phyloP scores from a whole-genome alignment of 2,888 invertebrate genomes.

The Brenthis daphne region DNA sequence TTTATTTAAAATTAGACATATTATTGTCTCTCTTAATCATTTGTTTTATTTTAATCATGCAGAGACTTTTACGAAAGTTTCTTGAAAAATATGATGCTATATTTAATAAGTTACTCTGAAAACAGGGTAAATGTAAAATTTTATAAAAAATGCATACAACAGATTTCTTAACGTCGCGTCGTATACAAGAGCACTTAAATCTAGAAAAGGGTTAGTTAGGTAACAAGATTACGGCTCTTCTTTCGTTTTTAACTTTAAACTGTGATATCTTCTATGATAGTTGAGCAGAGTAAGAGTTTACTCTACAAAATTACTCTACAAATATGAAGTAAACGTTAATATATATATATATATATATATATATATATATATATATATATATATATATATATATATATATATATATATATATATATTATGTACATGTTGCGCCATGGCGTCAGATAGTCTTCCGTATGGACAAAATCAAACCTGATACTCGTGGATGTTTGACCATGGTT shows the following conservation, averaged over 20 bases:
- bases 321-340: neutral
- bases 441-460: constrained; percentile 18
- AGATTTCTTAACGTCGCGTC: constrained; percentile 1
- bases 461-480: constrained; percentile 64
- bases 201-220: constrained; percentile 27
- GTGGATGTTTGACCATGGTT: constrained; percentile 50
- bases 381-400: too few species aligned
- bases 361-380: too few species aligned
- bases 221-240: constrained; percentile 27
- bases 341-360: too few species aligned
- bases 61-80: neutral
- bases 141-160: constrained; percentile 5
- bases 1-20: too few species aligned
- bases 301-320: too few species aligned
- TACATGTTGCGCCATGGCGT: constrained; percentile 19
- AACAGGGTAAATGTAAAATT: neutral
- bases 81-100: neutral
- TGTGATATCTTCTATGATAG: neutral
- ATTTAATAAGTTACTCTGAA: neutral
- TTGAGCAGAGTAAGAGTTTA: neutral
- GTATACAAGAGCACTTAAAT: constrained; percentile 23
- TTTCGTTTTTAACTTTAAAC: constrained; percentile 6
- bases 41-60: too few species aligned
- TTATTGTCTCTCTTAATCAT: too few species aligned
- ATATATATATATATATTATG: neutral